Base-by-base conservation (phyloP, 2,797 vertebrate genomes). In the Onychomys torridus region DNA sequence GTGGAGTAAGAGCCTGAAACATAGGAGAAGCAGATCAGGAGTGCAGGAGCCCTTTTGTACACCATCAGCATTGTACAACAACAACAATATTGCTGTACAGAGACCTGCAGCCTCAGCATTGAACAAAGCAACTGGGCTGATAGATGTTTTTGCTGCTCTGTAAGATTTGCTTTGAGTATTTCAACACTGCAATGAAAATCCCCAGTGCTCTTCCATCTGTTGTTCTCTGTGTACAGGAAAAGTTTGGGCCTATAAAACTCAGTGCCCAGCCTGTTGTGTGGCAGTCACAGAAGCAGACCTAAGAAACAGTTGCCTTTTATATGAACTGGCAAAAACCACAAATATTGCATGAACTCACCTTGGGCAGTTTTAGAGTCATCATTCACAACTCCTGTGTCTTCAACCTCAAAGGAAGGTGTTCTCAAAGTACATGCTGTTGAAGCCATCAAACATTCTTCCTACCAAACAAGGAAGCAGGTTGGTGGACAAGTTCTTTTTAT, bases 151-250 rank as follows among this genome's bases (percentile, higher is more conserved):
- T 99, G 96, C 98, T 99, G 34, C 98, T 99, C 1, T 99, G 99
- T 98, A 99, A 99, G 2, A 99, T 99, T 94, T 99, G 99, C 98
- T 99, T 99, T 79, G 99, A 99, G 43, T 99, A 99, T 97, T 98
- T 99, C 97, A 99, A 98, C 97, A 99, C 99, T 93, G 98, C 99
- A 21, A 99, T 99, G 99, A 99, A 99, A 98, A 99, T 99, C 27
- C 99, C 99, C 98, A 98, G 96, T 99, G 99, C 95, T 99, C 99
- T 19, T 99, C 99, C 97, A 99, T 99, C 97, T 99, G 99, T 98
- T 99, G 99, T 96, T 99, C 99, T 69, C 98, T 99, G 71, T 99
- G 99, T 96, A 99, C 99, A 98, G 98, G 99, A 93, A 99, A 99
- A 98, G 99, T 99, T 97, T 96, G 99, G 32, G 99, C 99, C 55